phyloP scores from a whole-genome alignment of 2,888 invertebrate species.

The Prosopocoilus inquinatus region DNA sequence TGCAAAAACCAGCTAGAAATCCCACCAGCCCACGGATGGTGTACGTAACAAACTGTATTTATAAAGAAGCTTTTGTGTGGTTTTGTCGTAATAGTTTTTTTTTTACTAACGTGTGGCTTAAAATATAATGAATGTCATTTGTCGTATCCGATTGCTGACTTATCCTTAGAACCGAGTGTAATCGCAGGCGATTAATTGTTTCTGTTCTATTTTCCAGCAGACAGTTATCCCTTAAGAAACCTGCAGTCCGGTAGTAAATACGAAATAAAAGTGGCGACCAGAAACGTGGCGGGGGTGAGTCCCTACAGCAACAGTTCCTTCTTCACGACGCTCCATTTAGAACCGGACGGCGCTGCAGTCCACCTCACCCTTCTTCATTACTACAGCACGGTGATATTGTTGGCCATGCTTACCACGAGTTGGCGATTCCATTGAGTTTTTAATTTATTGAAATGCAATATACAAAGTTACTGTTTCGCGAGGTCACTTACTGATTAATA shows the following conservation, averaged over 20 bases:
- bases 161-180: too few species aligned
- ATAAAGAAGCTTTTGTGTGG: too few species aligned
- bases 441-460: too few species aligned
- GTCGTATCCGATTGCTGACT: too few species aligned
- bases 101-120: too few species aligned
- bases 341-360: constrained; percentile 16
- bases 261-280: constrained; percentile 55
- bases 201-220: constrained; percentile 42
- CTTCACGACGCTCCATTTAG: constrained; percentile 33
- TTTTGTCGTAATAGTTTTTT: too few species aligned
- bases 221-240: constrained; percentile 52
- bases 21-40: too few species aligned
- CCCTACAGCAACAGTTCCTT: constrained; percentile 39
- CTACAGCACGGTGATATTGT: not conserved
- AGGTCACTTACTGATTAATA: too few species aligned
- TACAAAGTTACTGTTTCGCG: too few species aligned
- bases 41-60: too few species aligned
- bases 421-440: not conserved
- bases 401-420: not conserved
- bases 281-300: constrained; percentile 56
- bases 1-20: too few species aligned
- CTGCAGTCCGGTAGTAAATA: constrained; percentile 55
- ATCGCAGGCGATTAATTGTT: not conserved
- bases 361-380: not conserved
- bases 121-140: too few species aligned